Conservation (phyloP, 2,888 invertebrate species). For the Sepiola atlantica region DNA sequence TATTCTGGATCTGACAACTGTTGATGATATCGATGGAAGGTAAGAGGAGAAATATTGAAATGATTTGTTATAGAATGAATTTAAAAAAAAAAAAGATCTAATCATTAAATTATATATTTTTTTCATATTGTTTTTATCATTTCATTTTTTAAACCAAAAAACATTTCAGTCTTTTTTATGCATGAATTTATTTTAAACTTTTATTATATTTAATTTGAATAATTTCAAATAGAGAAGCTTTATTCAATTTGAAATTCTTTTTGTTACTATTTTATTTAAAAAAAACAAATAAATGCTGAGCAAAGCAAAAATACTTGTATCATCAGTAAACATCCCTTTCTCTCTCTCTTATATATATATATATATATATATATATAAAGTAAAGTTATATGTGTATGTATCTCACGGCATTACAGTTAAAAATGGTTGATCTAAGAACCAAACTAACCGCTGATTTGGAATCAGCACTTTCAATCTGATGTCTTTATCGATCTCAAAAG, state of each 20-base stretch:
- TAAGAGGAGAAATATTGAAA: neutral
- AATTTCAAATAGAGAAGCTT: neutral
- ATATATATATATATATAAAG: too few species aligned
- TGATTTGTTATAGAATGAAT: neutral
- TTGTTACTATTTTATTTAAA: neutral
- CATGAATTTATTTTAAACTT: neutral
- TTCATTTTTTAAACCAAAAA: too few species aligned
- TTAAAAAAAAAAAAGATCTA: neutral
- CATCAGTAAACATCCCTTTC: neutral
- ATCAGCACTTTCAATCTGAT: too few species aligned
- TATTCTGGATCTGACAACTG: conserved; percentile 16
- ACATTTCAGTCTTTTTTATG: neutral
- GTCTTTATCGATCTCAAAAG: too few species aligned
- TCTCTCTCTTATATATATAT: too few species aligned
- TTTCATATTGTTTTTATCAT: neutral
- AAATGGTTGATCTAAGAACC: too few species aligned
- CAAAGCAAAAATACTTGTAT: neutral
- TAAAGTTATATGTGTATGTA: too few species aligned
- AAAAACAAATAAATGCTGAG: neutral
- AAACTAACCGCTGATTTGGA: too few species aligned
- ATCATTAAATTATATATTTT: neutral
- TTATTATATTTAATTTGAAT: neutral
- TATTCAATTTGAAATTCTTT: neutral
- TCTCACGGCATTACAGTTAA: too few species aligned
- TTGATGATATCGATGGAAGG: neutral